These are phyloP conservation scores for Philaenus spumarius DNA, from an alignment of 1,140 invertebrate species.

Conservation along the genomic window DNA sequence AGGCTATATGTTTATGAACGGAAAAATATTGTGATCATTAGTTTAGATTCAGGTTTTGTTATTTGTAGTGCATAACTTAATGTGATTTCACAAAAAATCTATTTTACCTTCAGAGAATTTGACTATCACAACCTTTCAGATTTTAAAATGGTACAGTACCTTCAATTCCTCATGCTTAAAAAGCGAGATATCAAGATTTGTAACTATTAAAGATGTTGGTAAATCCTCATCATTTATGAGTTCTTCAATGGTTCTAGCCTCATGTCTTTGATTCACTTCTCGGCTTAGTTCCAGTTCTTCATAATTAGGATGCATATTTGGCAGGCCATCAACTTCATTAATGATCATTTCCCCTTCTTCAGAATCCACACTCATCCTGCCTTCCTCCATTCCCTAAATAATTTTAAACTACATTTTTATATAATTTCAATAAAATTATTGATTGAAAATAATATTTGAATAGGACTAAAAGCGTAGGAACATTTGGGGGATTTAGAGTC, in stretches of 20 bases:
- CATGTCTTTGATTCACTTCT: constrained; percentile 39
- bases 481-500: too few relatives aligned
- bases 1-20: too few relatives aligned
- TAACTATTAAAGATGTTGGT: constrained; percentile 83
- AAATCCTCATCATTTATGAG: constrained; percentile 66
- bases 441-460: too few relatives aligned
- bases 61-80: too few relatives aligned
- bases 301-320: constrained; percentile 67
- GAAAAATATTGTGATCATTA: too few relatives aligned
- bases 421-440: too few relatives aligned
- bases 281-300: constrained; percentile 40
- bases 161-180: constrained; percentile 63
- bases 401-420: background rate
- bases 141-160: constrained; percentile 36
- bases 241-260: constrained; percentile 48
- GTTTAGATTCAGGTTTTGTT: too few relatives aligned
- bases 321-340: constrained; percentile 74
- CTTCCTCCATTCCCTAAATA: constrained; percentile 25
- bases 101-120: too few relatives aligned
- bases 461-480: too few relatives aligned
- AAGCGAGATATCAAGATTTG: constrained; percentile 73
- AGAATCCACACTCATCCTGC: constrained; percentile 28
- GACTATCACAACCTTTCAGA: too few relatives aligned
- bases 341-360: constrained; percentile 49
- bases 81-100: too few relatives aligned